A percentile compares a stretch with the other conserved stretches of the same genome.
phyloP scores from a whole-genome alignment of 1,140 invertebrate species.

The Trichoplusia ni region DNA sequence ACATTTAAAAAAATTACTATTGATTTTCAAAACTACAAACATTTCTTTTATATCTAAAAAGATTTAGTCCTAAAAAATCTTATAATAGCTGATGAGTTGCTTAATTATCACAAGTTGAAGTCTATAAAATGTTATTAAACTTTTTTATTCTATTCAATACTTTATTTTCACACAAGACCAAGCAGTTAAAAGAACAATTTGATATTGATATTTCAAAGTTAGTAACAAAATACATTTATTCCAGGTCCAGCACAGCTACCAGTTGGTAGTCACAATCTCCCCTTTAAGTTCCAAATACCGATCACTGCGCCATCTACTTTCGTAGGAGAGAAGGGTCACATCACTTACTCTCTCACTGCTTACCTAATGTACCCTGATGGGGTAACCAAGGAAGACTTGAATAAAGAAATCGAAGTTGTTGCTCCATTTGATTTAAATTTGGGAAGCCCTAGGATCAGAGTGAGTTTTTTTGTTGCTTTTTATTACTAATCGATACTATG shows the following conservation, averaged over 20 bases:
- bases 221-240: constrained; percentile 1
- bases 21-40: no score
- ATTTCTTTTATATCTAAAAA: no score
- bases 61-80: no score
- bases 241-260: constrained; percentile 70
- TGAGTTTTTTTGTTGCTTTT: constrained; percentile 17
- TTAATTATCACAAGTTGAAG: no score
- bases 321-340: constrained; percentile 84
- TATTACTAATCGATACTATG: not conserved
- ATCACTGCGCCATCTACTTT: constrained; percentile 86
- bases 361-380: constrained; percentile 73
- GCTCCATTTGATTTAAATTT: constrained; percentile 87
- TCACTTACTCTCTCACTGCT: constrained; percentile 84
- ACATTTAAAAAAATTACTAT: no score
- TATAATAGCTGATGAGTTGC: no score
- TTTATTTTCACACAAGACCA: no score
- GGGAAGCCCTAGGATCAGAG: constrained; percentile 55
- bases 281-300: constrained; percentile 83
- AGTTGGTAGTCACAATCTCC: constrained; percentile 80
- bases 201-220: no score
- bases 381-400: constrained; percentile 78
- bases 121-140: no score
- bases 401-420: constrained; percentile 86
- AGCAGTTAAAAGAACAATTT: no score
- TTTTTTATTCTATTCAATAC: no score